phyloP scores from a whole-genome alignment of 2,797 vertebrate genomes.

The Phrynocephalus forsythii region DNA sequence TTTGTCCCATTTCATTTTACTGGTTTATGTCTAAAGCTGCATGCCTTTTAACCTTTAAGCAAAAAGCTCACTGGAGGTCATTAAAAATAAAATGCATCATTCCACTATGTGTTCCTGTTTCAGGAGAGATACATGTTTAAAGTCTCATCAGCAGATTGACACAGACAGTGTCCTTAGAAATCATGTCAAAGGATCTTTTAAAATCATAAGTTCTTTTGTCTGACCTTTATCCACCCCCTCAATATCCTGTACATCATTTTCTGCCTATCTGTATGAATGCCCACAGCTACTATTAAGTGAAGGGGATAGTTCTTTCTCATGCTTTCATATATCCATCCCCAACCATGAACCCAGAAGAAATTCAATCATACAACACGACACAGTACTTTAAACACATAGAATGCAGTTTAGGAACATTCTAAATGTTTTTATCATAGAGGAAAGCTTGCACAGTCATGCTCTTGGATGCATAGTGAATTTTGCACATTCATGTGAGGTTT shows the following conservation, averaged over 20 bases:
- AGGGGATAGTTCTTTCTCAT: constrained; percentile 55
- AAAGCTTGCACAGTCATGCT: neutral
- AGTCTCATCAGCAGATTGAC: constrained; percentile 34
- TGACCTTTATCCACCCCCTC: constrained; percentile 22
- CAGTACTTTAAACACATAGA: neutral
- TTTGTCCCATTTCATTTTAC: constrained; percentile 54
- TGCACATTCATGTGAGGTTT: neutral
- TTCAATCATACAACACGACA: constrained; percentile 55
- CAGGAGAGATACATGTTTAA: constrained; percentile 30
- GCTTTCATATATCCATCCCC: constrained; percentile 58
- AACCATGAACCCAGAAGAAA: constrained; percentile 37
- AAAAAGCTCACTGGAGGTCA: constrained; percentile 49
- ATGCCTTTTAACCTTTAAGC: constrained; percentile 50
- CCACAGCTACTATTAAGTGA: constrained; percentile 64
- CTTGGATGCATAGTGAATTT: neutral
- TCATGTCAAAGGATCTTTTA: constrained; percentile 27
- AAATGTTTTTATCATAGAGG: neutral
- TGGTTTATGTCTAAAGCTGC: constrained; percentile 59
- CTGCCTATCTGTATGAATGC: constrained; percentile 53
- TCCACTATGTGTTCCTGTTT: constrained; percentile 28
- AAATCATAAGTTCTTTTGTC: neutral
- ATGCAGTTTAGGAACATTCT: neutral
- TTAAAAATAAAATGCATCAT: constrained; percentile 48
- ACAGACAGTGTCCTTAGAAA: constrained; percentile 53
- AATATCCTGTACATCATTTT: constrained; percentile 47